Evolutionary conservation across 2,888 invertebrate species (phyloP).

Genomic region (Prosopocoilus inquinatus): DNA sequence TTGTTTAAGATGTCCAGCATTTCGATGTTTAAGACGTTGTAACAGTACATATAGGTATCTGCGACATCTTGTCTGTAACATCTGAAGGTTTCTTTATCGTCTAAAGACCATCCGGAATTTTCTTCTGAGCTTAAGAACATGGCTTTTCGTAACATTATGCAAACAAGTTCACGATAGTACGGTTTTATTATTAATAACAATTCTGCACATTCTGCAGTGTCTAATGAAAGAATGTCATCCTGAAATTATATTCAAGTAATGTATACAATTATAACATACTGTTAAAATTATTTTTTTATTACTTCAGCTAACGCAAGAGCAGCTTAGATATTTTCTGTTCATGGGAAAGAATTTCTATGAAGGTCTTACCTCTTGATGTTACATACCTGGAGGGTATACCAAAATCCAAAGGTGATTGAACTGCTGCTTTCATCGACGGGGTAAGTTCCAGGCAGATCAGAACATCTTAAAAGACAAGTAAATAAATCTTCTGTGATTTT

Average conservation of each 20-base stretch:
- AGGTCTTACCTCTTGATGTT: constrained; percentile 10
- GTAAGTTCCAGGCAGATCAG: constrained; percentile 78
- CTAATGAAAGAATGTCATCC: constrained; percentile 63
- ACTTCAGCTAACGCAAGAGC: too few species aligned
- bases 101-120: constrained; percentile 62
- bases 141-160: constrained; percentile 75
- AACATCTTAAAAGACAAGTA: constrained; percentile 73
- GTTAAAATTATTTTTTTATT: too few species aligned
- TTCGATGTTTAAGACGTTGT: constrained; percentile 73
- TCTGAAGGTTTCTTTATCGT: constrained; percentile 82
- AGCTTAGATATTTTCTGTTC: too few species aligned
- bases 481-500: constrained; percentile 63
- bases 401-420: constrained; percentile 83
- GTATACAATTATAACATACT: too few species aligned
- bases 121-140: constrained; percentile 63
- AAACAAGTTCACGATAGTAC: constrained; percentile 75
- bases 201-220: constrained; percentile 50
- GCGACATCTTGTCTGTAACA: constrained; percentile 56
- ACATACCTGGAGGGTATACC: constrained; percentile 84
- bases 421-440: constrained; percentile 87
- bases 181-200: constrained; percentile 65
- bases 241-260: constrained; percentile 41
- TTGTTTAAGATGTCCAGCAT: constrained; percentile 69
- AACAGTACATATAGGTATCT: constrained; percentile 71
- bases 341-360: too few species aligned